Conservation (phyloP, 2,113 vertebrate species). For the Eulemur rufifrons region DNA sequence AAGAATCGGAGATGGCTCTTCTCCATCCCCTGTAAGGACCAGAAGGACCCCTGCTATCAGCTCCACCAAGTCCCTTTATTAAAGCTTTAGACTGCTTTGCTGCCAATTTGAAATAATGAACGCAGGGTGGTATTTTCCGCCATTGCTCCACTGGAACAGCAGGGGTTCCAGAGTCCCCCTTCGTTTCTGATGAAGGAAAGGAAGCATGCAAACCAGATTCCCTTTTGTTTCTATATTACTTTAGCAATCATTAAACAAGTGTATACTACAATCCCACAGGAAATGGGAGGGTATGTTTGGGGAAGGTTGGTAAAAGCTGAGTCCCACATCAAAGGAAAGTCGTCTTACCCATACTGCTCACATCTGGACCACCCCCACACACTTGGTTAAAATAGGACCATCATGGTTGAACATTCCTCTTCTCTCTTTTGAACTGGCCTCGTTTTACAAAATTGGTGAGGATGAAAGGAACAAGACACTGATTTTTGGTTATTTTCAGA, state of each 20-base stretch:
- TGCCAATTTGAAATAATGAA: not conserved
- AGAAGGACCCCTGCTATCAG: constrained; percentile 11
- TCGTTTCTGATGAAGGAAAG: not conserved
- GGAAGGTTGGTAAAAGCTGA: not conserved
- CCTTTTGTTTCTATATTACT: not conserved
- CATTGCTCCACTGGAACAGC: constrained; percentile 28
- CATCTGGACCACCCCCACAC: constrained; percentile 61
- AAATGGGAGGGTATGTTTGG: constrained; percentile 14
- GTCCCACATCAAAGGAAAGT: constrained; percentile 40
- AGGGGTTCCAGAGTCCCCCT: constrained; percentile 20
- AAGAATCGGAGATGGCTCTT: constrained; percentile 21
- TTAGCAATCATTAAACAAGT: constrained; percentile 19
- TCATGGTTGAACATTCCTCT: not conserved
- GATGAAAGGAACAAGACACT: not conserved
- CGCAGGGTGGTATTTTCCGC: not conserved
- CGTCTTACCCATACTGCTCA: not conserved
- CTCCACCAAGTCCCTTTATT: not conserved
- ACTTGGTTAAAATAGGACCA: not conserved
- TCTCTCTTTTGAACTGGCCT: not conserved
- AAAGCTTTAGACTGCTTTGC: not conserved
- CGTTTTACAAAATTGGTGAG: not conserved
- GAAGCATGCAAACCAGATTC: not conserved
- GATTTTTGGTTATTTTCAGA: not conserved
- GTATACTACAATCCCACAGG: not conserved
- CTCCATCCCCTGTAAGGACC: not conserved